Percentiles rank a stretch among this genome's conserved stretches.
phyloP scores from a whole-genome alignment of 2,113 vertebrate genomes.

The Dendropsophus ebraccatus region DNA sequence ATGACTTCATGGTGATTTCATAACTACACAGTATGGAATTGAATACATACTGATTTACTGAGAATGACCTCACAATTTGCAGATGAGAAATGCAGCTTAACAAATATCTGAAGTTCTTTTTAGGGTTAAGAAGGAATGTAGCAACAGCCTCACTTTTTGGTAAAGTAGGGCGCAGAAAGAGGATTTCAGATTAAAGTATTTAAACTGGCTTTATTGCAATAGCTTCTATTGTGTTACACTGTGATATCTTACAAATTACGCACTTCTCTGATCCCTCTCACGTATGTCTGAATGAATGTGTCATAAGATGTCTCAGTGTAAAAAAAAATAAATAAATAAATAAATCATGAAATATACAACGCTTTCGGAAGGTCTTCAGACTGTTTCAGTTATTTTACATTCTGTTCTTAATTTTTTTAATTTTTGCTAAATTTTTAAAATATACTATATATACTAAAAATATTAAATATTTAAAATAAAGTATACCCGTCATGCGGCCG shows the following conservation, averaged over 20 bases:
- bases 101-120: constrained; percentile 10
- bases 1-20: background rate
- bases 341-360: no score
- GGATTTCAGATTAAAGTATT: constrained; percentile 48
- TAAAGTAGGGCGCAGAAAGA: constrained; percentile 42
- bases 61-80: background rate
- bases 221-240: constrained; percentile 33
- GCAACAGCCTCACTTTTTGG: constrained; percentile 15
- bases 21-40: background rate
- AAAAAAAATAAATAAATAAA: background rate
- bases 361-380: no score
- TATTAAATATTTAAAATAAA: no score
- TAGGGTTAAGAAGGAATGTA: constrained; percentile 26
- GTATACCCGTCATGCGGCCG: no score
- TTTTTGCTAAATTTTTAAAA: no score
- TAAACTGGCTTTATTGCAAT: constrained; percentile 37
- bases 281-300: background rate
- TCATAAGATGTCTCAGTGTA: constrained; percentile 17
- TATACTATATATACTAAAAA: no score
- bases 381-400: no score
- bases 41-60: background rate
- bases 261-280: constrained; percentile 28
- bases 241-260: constrained; percentile 49
- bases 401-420: no score
- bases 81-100: background rate